These are phyloP conservation scores for Apostichopus californicus DNA, from an alignment of 35 echinoderm and acorn worm species.

Conservation along the genomic window DNA sequence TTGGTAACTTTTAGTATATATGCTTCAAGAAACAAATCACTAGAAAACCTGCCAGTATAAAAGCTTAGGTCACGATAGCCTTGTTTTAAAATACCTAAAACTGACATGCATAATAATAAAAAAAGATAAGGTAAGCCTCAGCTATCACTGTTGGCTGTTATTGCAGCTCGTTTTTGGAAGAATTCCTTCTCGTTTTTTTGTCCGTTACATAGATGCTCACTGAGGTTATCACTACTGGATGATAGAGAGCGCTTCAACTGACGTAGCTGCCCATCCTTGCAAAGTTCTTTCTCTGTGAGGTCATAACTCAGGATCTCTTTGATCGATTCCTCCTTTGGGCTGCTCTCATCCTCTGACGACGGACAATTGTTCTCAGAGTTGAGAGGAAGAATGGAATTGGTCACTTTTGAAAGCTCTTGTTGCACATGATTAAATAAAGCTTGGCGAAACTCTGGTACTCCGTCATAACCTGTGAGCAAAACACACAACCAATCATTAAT, in stretches of 20 bases:
- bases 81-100: not conserved
- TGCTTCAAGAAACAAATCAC: not conserved
- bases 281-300: constrained; percentile 26
- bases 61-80: not conserved
- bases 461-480: constrained; percentile 64
- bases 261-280: constrained; percentile 36
- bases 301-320: constrained; percentile 33
- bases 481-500: not conserved
- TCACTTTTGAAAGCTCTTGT: constrained; percentile 58
- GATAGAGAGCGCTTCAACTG: constrained; percentile 48
- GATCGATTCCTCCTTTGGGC: constrained; percentile 13
- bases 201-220: not conserved
- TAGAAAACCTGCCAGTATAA: constrained; percentile 18
- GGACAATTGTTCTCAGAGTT: not conserved
- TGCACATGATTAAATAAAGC: constrained; percentile 69
- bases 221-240: constrained; percentile 24
- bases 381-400: constrained; percentile 50
- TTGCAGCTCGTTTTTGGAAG: constrained; percentile 61
- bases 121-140: not conserved
- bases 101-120: constrained; percentile 1
- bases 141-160: constrained; percentile 42
- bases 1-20: not conserved
- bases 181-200: constrained; percentile 31
- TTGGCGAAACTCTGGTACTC: constrained; percentile 63
- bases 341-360: constrained; percentile 3